Conservation (phyloP, 1,140 invertebrate genomes). For the Catajapyx aquilonaris region DNA sequence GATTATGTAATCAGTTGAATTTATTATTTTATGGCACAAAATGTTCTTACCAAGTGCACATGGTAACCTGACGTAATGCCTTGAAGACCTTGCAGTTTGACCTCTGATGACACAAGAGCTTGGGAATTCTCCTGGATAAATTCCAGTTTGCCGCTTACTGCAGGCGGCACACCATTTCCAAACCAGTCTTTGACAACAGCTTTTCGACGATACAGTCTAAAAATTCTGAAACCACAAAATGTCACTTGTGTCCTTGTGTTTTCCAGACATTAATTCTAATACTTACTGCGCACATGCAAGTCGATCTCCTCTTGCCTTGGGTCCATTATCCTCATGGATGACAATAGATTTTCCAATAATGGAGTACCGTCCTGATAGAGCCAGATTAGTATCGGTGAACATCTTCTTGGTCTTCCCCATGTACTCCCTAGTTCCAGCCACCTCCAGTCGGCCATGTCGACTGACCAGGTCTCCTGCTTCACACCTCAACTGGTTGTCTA, state of each 20-base stretch:
- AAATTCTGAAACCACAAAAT: constrained; percentile 48
- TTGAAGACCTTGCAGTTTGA: constrained; percentile 48
- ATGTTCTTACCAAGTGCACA: constrained; percentile 45
- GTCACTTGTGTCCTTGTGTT: no score
- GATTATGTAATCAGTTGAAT: no score
- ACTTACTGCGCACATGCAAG: constrained; percentile 69
- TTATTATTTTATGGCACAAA: not conserved
- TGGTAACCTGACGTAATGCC: constrained; percentile 50
- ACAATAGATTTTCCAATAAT: constrained; percentile 68
- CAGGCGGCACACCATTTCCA: constrained; percentile 41
- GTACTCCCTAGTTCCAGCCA: constrained; percentile 44
- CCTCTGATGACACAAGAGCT: constrained; percentile 55
- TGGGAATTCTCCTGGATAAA: constrained; percentile 66
- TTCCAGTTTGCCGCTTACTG: constrained; percentile 50
- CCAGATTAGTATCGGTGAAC: constrained; percentile 52
- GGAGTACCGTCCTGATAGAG: constrained; percentile 47
- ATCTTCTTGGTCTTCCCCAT: constrained; percentile 42
- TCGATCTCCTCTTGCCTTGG: constrained; percentile 61
- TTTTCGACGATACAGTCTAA: constrained; percentile 50
- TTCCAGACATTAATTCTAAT: no score
- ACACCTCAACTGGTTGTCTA: constrained; percentile 22
- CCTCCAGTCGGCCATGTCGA: constrained; percentile 45
- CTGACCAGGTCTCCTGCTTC: constrained; percentile 27
- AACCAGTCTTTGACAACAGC: constrained; percentile 72
- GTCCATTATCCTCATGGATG: constrained; percentile 69